These are phyloP conservation scores for Drosophila sp. DNA, from an alignment of 1,140 invertebrate species.

Conservation along the genomic window DNA sequence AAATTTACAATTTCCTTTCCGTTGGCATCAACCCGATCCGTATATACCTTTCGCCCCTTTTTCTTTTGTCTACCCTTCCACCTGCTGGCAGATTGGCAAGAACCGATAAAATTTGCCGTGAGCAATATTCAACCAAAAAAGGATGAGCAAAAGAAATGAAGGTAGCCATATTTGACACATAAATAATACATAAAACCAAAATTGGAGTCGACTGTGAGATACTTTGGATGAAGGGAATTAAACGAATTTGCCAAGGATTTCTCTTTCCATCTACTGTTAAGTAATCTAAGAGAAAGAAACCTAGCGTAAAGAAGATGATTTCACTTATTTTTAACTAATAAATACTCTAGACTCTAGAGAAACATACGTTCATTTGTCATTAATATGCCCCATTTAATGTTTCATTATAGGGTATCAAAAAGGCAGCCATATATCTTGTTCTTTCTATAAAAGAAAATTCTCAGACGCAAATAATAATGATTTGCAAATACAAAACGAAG, in stretches of 20 bases:
- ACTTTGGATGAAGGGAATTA: neutral
- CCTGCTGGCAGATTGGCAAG: slow-evolving; percentile 47
- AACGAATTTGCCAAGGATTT: neutral
- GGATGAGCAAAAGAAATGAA: slow-evolving; percentile 57
- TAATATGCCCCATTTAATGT: neutral
- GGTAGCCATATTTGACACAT: slow-evolving; percentile 69
- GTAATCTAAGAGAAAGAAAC: too few species aligned
- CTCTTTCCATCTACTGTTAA: too few species aligned
- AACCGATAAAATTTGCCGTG: slow-evolving; percentile 69
- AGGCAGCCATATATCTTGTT: slow-evolving; percentile 52
- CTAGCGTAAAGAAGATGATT: too few species aligned
- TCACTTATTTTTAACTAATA: too few species aligned
- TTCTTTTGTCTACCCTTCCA: slow-evolving; percentile 7
- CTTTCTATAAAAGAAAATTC: slow-evolving; percentile 51
- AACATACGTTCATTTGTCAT: neutral
- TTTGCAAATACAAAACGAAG: slow-evolving; percentile 73
- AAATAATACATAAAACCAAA: slow-evolving; percentile 16
- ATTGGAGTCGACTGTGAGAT: neutral
- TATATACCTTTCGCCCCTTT: slow-evolving; percentile 6
- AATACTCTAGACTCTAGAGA: too few species aligned
- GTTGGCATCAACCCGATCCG: slow-evolving; percentile 33
- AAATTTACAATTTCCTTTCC: slow-evolving; percentile 69
- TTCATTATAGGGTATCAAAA: neutral
- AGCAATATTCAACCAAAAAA: slow-evolving; percentile 56
- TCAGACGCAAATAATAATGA: slow-evolving; percentile 77